phyloP scores from a whole-genome alignment of 2,113 vertebrate genomes.

The Hippoglossus stenolepis region DNA sequence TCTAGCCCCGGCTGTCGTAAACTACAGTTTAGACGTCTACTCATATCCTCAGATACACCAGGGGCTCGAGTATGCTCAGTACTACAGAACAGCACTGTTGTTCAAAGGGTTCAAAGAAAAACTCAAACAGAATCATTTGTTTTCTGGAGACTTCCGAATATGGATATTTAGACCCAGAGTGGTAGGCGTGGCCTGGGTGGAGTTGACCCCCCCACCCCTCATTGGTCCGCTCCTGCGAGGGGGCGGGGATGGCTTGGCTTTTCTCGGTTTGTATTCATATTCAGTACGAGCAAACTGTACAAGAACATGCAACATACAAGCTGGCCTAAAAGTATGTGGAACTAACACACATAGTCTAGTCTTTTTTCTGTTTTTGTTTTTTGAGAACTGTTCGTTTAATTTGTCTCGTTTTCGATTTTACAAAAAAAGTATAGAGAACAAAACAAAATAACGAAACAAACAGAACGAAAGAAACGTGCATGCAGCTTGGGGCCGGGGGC shows the following conservation, averaged over 20 bases:
- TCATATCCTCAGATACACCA: slow-evolving; percentile 82
- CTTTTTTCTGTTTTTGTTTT: slow-evolving; percentile 84
- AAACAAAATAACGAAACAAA: slow-evolving; percentile 54
- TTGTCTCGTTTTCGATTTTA: slow-evolving; percentile 85
- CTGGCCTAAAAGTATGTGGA: slow-evolving; percentile 94
- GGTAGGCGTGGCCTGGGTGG: slow-evolving; percentile 85
- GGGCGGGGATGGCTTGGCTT: slow-evolving; percentile 93
- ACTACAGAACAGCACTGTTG: slow-evolving; percentile 91
- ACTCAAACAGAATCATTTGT: slow-evolving; percentile 40
- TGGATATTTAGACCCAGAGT: slow-evolving; percentile 92
- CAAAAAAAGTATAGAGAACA: slow-evolving; percentile 56
- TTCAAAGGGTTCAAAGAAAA: slow-evolving; percentile 88
- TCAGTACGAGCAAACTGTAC: slow-evolving; percentile 99
- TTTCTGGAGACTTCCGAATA: slow-evolving; percentile 83
- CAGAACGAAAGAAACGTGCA: slow-evolving; percentile 81
- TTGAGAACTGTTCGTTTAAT: slow-evolving; percentile 70
- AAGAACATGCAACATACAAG: slow-evolving; percentile 99
- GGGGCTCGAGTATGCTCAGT: slow-evolving; percentile 88
- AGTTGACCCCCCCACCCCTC: slow-evolving; percentile 80
- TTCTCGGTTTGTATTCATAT: slow-evolving; percentile 93
- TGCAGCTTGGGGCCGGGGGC: slow-evolving; percentile 92
- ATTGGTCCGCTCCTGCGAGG: slow-evolving; percentile 90
- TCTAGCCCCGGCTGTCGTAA: slow-evolving; percentile 89
- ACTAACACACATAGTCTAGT: slow-evolving; percentile 96
- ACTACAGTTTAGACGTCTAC: slow-evolving; percentile 88